Evolutionary conservation across 92 coral and sea anemone species (phyloP), one percentile per base, ranked within the genome.

Genomic region (Palythoa grandis): DNA sequence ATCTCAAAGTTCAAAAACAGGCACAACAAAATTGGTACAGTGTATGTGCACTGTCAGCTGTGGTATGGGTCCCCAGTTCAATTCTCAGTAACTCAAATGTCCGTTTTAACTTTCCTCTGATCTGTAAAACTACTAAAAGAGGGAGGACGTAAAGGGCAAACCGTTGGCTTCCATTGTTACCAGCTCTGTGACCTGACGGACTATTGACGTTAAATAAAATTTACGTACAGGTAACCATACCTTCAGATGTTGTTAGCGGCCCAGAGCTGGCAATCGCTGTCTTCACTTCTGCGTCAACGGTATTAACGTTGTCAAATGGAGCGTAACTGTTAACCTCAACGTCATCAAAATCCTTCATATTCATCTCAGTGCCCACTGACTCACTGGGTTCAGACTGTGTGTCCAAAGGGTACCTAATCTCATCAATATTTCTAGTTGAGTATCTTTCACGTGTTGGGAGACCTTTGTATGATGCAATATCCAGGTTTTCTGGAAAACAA

Each of bases 401-500:
- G 17, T 83, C 57, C 70, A 35, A 24, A 29, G 75, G 69, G 38
- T 86, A 65, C 37, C 70, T 66, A 11, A 79, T 54, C 35, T 80
- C 79, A 43, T 86, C 67, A 47, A 84, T 54, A 52, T 25, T 60
- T 70, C 56, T 25, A 57, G 29, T 12, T 17, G 50, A 75, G 22
- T 70, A 24, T 70, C 39, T 16, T 53, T 50, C 69, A 70, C 87
- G 89, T 65, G 74, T 66, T 17, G 98, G 98, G 13, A 94, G 86
- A 29, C 94, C 94, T 84, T 84, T 87, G 89, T 88, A 94, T 65
- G 98, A 92, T 23, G 95, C 98, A 70, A 94, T 86, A 87, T 94
- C 98, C 4, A 87, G 83, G 78, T 93, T 92, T 78, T 94, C 98
- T 94, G 92, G 9, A 73, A 83, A 10, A 72, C 13, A 68, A 82